These are phyloP conservation scores for Pitangus sulphuratus DNA, from an alignment of 2,797 vertebrate genomes.

Conservation along the genomic window DNA sequence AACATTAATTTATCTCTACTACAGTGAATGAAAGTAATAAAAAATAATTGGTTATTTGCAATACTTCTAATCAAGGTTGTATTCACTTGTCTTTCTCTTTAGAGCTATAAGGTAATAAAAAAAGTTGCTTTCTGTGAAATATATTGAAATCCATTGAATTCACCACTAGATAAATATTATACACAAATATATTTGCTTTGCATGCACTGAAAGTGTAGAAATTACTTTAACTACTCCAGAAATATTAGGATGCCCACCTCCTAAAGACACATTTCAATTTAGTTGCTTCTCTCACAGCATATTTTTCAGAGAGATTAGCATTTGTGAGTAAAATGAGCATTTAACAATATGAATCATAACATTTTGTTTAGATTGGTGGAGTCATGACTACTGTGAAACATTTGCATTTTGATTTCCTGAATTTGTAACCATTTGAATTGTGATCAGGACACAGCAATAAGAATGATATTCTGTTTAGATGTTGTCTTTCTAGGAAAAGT, in stretches of 20 bases:
- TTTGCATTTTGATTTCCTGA: neutral
- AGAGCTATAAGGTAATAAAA: constrained; percentile 5
- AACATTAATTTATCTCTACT: constrained; percentile 54
- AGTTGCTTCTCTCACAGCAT: neutral
- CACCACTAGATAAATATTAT: neutral
- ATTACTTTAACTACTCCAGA: neutral
- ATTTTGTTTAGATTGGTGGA: neutral
- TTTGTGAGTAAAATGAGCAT: neutral
- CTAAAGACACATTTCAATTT: neutral
- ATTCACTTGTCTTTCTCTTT: constrained; percentile 25
- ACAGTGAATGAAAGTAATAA: constrained; percentile 32
- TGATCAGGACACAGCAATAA: neutral
- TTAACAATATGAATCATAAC: neutral
- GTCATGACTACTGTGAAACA: neutral
- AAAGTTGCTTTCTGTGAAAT: neutral
- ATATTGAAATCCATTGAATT: neutral
- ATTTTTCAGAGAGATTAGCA: neutral
- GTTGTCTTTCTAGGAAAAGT: neutral
- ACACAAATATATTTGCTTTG: neutral
- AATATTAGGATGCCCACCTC: neutral
- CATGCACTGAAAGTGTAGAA: neutral
- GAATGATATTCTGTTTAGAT: neutral
- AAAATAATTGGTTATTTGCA: constrained; percentile 59
- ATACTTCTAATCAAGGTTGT: constrained; percentile 36
- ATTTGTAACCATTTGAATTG: neutral